Base-by-base conservation (phyloP, 2,113 vertebrate genomes). In the Hydropotes inermis region DNA sequence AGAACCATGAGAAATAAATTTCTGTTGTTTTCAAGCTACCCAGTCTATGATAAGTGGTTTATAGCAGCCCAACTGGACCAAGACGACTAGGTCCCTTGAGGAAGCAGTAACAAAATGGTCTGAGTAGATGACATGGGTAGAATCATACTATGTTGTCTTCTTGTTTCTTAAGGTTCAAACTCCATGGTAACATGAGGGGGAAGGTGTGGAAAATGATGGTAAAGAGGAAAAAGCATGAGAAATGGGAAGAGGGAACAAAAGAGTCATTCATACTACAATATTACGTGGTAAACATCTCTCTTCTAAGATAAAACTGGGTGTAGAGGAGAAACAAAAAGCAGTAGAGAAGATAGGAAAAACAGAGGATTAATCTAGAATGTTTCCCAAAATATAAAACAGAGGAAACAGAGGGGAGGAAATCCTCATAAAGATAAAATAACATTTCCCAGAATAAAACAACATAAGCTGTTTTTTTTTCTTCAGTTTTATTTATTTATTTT, bases 341-440 rank as follows among this genome's bases (percentile, higher is more conserved):
- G 25, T 19, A 70, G 43, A 61, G 58, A 84, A 79, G 13, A 47
- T 55, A 67, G 43, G 4, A 85, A 82, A 95, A 50, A 87, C 1
- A 79, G 67, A 90, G 36, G 43, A 89, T 81, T 84, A 60, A 88
- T 30, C 52, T 39, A 96, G 33, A 50, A 90, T 39, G 3, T 43
- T 17, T 2, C 33, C 27, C 60, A 28, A 54, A 82, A 58, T 28
- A 79, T 43, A 92, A 64, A 92, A 88, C 2, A 11, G 39, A 89
- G 58, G 90, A 89, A 89, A 79, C 5, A 33, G 43, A 67, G 25
- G 28, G 33, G 15, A 70, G 61, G 17, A 91, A 87, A 74, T 85
- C 91, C 55, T 95, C 52, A 85, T 45, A 82, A 94, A 87, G 93
- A 87, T 57, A 89, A 90, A 93, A 89, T 47, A 89, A 91, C 54